These are phyloP conservation scores for Diglossa cyanea DNA, from an alignment of 2,797 vertebrate genomes.

Conservation along the genomic window DNA sequence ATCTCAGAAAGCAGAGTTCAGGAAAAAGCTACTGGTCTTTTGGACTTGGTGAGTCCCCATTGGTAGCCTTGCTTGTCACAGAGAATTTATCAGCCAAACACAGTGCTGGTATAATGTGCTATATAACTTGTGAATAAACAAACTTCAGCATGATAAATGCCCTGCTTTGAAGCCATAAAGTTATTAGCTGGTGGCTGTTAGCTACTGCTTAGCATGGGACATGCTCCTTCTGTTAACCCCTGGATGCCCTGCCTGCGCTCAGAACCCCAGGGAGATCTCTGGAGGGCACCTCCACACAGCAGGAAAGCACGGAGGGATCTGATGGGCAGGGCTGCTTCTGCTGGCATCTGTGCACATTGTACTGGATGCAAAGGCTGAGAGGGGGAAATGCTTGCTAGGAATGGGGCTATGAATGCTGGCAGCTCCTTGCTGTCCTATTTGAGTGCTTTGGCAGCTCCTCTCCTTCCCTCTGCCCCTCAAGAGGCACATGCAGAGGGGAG, in stretches of 20 bases:
- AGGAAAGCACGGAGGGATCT: background rate
- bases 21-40: conserved; percentile 72
- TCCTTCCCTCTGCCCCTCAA: background rate
- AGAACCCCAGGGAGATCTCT: background rate
- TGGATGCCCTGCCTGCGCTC: background rate
- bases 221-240: conserved; percentile 60
- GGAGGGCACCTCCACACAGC: background rate
- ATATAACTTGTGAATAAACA: conserved; percentile 85
- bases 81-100: conserved; percentile 85
- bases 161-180: conserved; percentile 86
- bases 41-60: conserved; percentile 48
- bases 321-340: background rate
- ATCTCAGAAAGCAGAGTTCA: conserved; percentile 65
- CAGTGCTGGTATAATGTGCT: conserved; percentile 78
- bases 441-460: background rate
- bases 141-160: conserved; percentile 88
- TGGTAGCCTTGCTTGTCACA: conserved; percentile 65
- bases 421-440: background rate
- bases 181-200: conserved; percentile 89
- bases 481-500: background rate
- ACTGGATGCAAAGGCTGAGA: background rate
- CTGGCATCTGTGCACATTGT: background rate
- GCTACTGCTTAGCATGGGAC: conserved; percentile 75
- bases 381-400: background rate
- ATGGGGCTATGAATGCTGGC: background rate